These are phyloP conservation scores for Amphipyra berbera DNA, from an alignment of 2,888 invertebrate genomes.

Conservation along the genomic window DNA sequence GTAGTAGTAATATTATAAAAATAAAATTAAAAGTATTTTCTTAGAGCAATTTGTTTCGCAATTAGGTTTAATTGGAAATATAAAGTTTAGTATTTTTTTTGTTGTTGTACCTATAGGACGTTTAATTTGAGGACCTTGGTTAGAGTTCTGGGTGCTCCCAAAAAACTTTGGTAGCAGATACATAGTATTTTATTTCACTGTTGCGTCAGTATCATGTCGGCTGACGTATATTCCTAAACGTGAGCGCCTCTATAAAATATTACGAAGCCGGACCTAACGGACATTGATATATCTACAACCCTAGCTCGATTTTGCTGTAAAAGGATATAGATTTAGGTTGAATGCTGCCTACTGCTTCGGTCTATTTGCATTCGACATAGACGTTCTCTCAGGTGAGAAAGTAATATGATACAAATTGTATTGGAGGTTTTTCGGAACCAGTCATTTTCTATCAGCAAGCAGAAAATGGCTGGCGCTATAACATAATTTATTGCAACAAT, in stretches of 20 bases:
- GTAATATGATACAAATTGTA: too few relatives aligned
- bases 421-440: too few relatives aligned
- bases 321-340: neutral
- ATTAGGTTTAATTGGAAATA: neutral
- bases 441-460: too few relatives aligned
- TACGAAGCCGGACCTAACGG: constrained; percentile 24
- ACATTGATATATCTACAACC: constrained; percentile 28
- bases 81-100: neutral
- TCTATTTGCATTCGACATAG: too few relatives aligned
- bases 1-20: constrained; percentile 6
- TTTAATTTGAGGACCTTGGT: too few relatives aligned
- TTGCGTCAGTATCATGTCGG: constrained; percentile 21
- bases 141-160: too few relatives aligned
- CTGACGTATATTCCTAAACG: neutral
- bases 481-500: too few relatives aligned
- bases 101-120: too few relatives aligned
- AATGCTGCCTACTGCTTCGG: neutral
- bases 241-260: constrained; percentile 40
- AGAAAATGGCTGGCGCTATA: too few relatives aligned
- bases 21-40: neutral
- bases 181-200: neutral
- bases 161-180: too few relatives aligned
- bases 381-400: too few relatives aligned
- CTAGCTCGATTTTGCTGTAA: constrained; percentile 20
- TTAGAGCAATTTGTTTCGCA: neutral